Percentiles rank a stretch among this genome's conserved stretches.
phyloP scores from a whole-genome alignment of 2,888 invertebrate species.

The Morpho deidamia region DNA sequence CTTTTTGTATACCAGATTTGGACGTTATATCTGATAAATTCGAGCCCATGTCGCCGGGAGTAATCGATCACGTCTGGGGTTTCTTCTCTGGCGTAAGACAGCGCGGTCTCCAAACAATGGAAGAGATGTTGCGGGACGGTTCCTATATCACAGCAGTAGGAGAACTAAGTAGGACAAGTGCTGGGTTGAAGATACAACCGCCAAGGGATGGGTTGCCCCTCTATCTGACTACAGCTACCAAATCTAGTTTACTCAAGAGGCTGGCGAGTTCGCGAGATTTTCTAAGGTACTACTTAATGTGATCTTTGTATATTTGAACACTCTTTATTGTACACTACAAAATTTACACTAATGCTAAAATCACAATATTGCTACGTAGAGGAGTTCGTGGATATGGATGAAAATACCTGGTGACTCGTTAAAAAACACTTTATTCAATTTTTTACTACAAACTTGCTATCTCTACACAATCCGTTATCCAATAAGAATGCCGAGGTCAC shows the following conservation, averaged over 20 bases:
- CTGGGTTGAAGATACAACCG: constrained; percentile 84
- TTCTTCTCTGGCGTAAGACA: constrained; percentile 91
- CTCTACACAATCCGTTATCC: too few species aligned
- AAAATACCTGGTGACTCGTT: too few species aligned
- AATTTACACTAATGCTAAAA: too few species aligned
- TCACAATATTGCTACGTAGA: too few species aligned
- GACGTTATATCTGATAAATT: constrained; percentile 91
- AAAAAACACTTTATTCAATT: too few species aligned
- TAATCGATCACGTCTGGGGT: constrained; percentile 90
- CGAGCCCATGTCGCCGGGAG: constrained; percentile 85
- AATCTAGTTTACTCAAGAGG: constrained; percentile 84
- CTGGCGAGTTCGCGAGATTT: constrained; percentile 84
- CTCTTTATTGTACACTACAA: too few species aligned
- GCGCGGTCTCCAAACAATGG: constrained; percentile 91
- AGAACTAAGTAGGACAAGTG: constrained; percentile 81
- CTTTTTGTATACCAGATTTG: constrained; percentile 72
- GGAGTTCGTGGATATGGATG: too few species aligned
- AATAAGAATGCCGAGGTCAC: too few species aligned
- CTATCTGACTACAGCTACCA: constrained; percentile 88
- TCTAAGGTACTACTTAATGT: constrained; percentile 72
- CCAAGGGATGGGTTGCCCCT: constrained; percentile 84
- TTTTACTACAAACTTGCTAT: too few species aligned
- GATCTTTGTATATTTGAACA: not conserved
- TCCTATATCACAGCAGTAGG: constrained; percentile 89
- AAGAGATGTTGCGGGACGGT: constrained; percentile 90